Percentiles rank a stretch among this genome's conserved stretches.
phyloP scores from a whole-genome alignment of 2,113 vertebrate species.

The Poeciliopsis prolifica region DNA sequence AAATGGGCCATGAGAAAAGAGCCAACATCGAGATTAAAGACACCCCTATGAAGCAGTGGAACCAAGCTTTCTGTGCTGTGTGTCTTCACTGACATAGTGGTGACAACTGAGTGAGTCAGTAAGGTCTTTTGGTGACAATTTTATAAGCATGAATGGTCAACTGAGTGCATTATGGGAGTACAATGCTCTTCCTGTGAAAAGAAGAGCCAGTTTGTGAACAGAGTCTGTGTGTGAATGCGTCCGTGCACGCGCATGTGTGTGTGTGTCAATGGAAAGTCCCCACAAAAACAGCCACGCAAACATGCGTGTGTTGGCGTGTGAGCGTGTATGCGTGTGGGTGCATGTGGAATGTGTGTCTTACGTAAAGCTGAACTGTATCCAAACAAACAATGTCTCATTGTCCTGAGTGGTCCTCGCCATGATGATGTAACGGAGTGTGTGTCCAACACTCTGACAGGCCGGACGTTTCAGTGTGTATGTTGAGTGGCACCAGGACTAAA shows the following conservation, averaged over 20 bases:
- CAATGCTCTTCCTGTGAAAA: not conserved
- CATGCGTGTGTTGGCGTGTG: not conserved
- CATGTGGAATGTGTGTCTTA: constrained; percentile 39
- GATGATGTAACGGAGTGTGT: constrained; percentile 58
- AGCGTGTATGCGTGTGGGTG: not conserved
- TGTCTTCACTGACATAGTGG: not conserved
- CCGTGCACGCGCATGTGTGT: constrained; percentile 19
- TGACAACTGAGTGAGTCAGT: not conserved
- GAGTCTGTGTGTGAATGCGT: not conserved
- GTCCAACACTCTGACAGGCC: not conserved
- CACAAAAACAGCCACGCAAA: not conserved
- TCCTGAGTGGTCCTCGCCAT: constrained; percentile 54
- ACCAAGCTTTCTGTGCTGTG: not conserved
- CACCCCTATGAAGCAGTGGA: no score
- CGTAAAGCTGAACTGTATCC: constrained; percentile 51
- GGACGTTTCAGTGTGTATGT: not conserved
- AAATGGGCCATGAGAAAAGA: no score
- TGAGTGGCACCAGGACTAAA: no score
- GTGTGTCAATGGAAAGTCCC: not conserved
- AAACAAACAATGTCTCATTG: constrained; percentile 69
- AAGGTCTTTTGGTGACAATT: not conserved
- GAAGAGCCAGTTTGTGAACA: not conserved
- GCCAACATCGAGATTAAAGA: no score
- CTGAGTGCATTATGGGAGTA: not conserved
- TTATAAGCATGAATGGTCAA: not conserved